Evolutionary conservation across 2,113 vertebrate genomes (phyloP), one percentile per base, ranked within the genome.

Genomic region (Sorex fumeus): DNA sequence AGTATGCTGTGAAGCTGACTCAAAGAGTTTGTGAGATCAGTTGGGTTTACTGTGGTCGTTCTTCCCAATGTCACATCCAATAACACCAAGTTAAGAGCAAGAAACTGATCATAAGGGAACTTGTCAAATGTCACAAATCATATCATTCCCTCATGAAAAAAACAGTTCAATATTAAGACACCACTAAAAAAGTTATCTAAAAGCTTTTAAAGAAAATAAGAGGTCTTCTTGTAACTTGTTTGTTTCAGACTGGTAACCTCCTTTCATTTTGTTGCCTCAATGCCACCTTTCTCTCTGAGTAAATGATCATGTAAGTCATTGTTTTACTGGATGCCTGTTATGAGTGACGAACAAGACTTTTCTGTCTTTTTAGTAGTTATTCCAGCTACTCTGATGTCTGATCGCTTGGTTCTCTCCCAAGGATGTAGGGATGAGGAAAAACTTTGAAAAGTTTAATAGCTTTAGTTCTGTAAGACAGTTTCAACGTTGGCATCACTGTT

Each of bases 341-440:
- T 40, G 66, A 88, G 83, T 74, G 25, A n/a, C 69, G 85, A 93
- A 60, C 9, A 34, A 90, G 84, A 87, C 45, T 75, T 85, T 74
- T 79, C 81, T 60, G 66, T 62, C 62, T 86, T 76, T 84, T 12
- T 8, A 62, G 76, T 57, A 89, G 74, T 27, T 23, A 28, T 40
- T 57, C 66, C 11, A 53, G 83, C 32, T 88, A 75, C 60, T 90
- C 27, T 57, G 19, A 79, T 30, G 45, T 82, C 75, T 69, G 69
- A 18, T 27, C 87, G 43, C 6, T 57, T n/a, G 60, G 12, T 28
- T 90, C 40, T 91, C 21, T 85, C 40, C 89, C 43, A 80, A 57
- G 47, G 32, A 50, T 70, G 32, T 85, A 57, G 77, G 47, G 28
- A 92, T 25, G 36, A 83, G 88, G 82, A 83, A 72, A 83, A 76